Percentiles rank a stretch among this genome's conserved stretches.
Evolutionary conservation across 2,888 invertebrate species (phyloP).

Genomic region (Nomada fucata): DNA sequence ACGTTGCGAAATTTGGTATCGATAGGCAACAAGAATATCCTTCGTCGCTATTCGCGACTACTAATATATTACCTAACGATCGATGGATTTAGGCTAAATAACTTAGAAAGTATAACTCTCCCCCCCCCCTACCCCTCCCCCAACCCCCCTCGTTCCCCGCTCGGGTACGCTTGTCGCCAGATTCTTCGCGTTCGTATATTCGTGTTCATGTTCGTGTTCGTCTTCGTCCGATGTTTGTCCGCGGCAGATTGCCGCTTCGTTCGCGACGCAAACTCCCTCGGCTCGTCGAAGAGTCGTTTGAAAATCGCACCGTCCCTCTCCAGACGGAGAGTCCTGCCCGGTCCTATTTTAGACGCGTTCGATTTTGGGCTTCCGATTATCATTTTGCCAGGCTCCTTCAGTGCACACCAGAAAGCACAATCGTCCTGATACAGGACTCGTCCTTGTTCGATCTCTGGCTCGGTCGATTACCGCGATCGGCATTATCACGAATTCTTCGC

Average conservation of each 20-base stretch:
- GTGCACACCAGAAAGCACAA: constrained; percentile 50
- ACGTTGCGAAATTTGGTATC: constrained; percentile 50
- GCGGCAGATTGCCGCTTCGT: background rate
- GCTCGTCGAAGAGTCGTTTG: background rate
- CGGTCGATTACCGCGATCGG: constrained; percentile 42
- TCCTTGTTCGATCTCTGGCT: constrained; percentile 48
- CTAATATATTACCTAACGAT: constrained; percentile 53
- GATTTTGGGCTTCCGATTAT: constrained; percentile 46
- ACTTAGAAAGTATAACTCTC: constrained; percentile 69
- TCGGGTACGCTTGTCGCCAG: constrained; percentile 7
- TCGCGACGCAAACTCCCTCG: constrained; percentile 7
- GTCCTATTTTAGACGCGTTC: constrained; percentile 45
- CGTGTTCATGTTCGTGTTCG: constrained; percentile 9
- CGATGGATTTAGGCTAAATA: constrained; percentile 73
- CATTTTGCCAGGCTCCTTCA: constrained; percentile 25
- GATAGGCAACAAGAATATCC: constrained; percentile 60
- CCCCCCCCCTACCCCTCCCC: constrained; percentile 25
- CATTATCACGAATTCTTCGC: constrained; percentile 82
- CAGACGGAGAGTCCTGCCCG: too few species aligned
- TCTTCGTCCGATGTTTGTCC: constrained; percentile 6
- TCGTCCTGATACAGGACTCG: constrained; percentile 56
- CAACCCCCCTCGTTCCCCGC: constrained; percentile 11
- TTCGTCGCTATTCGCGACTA: constrained; percentile 53
- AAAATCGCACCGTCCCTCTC: background rate
- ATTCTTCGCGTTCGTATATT: background rate